Percentiles rank a stretch among this genome's conserved stretches.
Evolutionary conservation across 2,113 vertebrate genomes (phyloP).

Genomic region (Steatornis caripensis): DNA sequence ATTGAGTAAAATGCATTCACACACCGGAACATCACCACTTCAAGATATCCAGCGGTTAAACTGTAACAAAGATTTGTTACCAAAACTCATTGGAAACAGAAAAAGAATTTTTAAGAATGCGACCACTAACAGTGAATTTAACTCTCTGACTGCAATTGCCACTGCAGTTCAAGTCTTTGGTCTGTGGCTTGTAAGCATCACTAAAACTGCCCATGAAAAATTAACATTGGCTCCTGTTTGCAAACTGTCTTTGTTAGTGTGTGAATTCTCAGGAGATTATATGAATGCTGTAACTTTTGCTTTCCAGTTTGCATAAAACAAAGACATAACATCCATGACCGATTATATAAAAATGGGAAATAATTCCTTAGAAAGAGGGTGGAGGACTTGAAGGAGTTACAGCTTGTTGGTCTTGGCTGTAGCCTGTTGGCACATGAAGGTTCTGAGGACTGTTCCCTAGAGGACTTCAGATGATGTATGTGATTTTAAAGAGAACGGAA

Average conservation of each 20-base stretch:
- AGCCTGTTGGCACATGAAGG: background rate
- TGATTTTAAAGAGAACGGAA: background rate
- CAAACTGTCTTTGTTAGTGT: background rate
- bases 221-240: background rate
- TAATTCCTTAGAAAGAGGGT: background rate
- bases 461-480: background rate
- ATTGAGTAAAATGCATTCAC: background rate
- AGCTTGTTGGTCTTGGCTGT: background rate
- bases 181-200: background rate
- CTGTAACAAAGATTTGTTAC: background rate
- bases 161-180: background rate
- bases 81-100: background rate
- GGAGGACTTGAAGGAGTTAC: background rate
- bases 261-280: background rate
- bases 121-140: background rate
- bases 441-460: background rate
- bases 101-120: background rate
- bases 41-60: background rate
- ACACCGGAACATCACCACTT: background rate
- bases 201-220: background rate
- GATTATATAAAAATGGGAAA: background rate
- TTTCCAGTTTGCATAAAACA: background rate
- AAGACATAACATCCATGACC: background rate
- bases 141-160: background rate
- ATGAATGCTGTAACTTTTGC: background rate